Base-by-base conservation (phyloP, 2,113 vertebrate genomes). In the Hyla sarda region DNA sequence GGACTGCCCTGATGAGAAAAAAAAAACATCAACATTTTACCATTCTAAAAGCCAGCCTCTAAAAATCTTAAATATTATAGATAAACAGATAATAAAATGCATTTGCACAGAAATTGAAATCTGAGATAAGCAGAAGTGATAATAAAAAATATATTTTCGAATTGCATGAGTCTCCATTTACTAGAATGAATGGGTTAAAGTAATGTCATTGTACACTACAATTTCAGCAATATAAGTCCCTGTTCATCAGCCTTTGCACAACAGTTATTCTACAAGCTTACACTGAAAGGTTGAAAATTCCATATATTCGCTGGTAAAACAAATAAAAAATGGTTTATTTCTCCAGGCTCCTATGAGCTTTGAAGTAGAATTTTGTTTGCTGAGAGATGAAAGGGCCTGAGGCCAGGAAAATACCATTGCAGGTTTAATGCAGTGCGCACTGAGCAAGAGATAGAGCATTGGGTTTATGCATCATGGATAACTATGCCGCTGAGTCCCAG, bases 311-410 rank as follows among this genome's bases (percentile, higher is more conserved):
- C 32, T 23, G 37, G 78, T 32, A 28, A 60, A 77, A 77, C 32
- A 62, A 81, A 81, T 81, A 81, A 77, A 81, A 80, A 62, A 71
- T 62, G 34, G 56, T 47, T 83, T 83, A 32, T 83, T 83, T 83
- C 82, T 83, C 54, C 48, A 56, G 30, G 28, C 28, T 73, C 67
- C 67, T 83, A 41, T 25, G 67, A 83, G 82, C 82, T 83, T 83
- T 83, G 82, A 72, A 72, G 82, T 73, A 17, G 50, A 83, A 73
- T 83, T 83, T 83, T 83, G 45, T 83, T 83, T 83, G n/a, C 50
- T 54, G 37, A 83, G 23, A 83, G 50, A 83, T 25, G 28, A 73
- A 82, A 56, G 47, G 30, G 67, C 82, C 67, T 41, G 32, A 58
- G 65, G 82, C 47, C 82, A 83, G 48, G 48, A 54, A 83, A 82